Percentiles rank a stretch among this genome's conserved stretches.
These are phyloP conservation scores for Mus caroli DNA, from an alignment of 2,797 vertebrate species.

Conservation along the genomic window DNA sequence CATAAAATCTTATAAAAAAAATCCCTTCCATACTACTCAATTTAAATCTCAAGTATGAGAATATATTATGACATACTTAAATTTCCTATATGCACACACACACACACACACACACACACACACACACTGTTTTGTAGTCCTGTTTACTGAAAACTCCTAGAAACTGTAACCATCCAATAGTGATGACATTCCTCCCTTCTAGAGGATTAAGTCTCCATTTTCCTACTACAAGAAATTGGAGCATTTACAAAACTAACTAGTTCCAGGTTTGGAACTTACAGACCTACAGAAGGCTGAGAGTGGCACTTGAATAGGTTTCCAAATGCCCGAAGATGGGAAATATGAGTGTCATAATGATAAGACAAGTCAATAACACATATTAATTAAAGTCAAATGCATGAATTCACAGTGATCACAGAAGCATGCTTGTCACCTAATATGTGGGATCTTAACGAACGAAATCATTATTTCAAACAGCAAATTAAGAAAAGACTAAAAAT, in stretches of 20 bases:
- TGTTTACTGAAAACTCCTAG: slow-evolving; percentile 3
- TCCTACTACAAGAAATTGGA: neutral
- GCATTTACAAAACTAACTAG: neutral
- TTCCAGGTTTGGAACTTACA: slow-evolving; percentile 9
- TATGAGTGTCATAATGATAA: neutral
- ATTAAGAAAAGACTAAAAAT: neutral
- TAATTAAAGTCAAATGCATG: neutral
- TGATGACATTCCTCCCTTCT: neutral
- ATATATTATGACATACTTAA: slow-evolving; percentile 4
- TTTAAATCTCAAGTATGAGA: neutral
- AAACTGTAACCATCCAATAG: neutral
- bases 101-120: neutral
- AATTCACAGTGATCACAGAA: slow-evolving; percentile 2
- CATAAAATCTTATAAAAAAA: neutral
- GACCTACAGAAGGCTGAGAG: neutral
- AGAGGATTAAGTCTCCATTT: slow-evolving; percentile 23
- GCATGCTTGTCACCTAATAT: neutral
- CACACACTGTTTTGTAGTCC: neutral
- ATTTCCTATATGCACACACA: too few species aligned
- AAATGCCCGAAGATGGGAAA: neutral
- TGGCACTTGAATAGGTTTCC: neutral
- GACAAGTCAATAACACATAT: neutral
- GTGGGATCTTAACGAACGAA: neutral
- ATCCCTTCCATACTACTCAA: neutral
- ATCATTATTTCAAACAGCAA: slow-evolving; percentile 45